phyloP scores from a whole-genome alignment of 2,113 vertebrate genomes.

The Plecotus auritus region DNA sequence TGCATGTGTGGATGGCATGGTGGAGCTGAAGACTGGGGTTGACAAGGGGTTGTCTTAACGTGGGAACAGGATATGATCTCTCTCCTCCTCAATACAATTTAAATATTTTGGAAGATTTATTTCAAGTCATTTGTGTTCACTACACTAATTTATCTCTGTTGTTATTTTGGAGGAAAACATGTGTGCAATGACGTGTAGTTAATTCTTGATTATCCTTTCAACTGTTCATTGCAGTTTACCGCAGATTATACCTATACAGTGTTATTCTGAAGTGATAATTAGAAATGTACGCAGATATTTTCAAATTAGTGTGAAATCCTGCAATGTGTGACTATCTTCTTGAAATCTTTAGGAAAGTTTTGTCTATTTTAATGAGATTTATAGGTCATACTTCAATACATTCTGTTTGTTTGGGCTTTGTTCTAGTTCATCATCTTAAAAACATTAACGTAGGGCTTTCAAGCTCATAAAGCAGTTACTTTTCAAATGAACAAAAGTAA shows the following conservation, averaged over 20 bases:
- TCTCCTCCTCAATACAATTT: neutral
- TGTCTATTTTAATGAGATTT: constrained; percentile 8
- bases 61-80: neutral
- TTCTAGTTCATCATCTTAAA: neutral
- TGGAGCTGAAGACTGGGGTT: neutral
- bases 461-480: constrained; percentile 14
- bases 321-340: neutral
- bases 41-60: neutral
- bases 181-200: neutral
- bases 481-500: constrained; percentile 14
- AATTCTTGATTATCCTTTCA: neutral
- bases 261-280: neutral
- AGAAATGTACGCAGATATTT: neutral
- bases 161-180: neutral
- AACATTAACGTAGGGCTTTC: neutral
- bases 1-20: neutral
- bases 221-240: neutral
- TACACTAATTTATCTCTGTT: neutral
- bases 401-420: neutral
- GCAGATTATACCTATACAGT: neutral
- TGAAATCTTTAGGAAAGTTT: neutral
- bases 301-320: constrained; percentile 15
- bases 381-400: neutral
- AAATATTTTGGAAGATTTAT: constrained; percentile 1
- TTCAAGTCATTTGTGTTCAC: constrained; percentile 13